Evolutionary conservation across 2,888 invertebrate species (phyloP), one percentile per base, ranked within the genome.

Genomic region (Trachelus stipa): DNA sequence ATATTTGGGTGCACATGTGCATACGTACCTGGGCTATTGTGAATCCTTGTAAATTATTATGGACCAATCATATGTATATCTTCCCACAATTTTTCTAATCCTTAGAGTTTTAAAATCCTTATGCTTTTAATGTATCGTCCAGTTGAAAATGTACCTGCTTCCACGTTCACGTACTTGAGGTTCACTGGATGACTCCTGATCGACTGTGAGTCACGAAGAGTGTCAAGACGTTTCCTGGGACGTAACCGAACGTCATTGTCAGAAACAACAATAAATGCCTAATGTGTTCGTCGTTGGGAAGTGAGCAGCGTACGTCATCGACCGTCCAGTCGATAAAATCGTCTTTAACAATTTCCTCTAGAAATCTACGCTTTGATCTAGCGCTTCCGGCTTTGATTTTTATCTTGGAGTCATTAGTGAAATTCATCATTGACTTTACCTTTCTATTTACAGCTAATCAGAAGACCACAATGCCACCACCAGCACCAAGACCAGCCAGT

Each of bases 401-500:
- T 23, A 56, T 56, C 56, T 56, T 9, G 9, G 0, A 56, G 56
- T 56, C 56, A 2, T 23, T 2, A 56, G 23, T 23, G 56, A 56
- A 23, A 23, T 9, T 15, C 40, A 0, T 9, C 9, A 56, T 9
- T 56, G 56, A 56, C 56, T 9, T 23, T 23, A 0, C 23, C 23
- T 56, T 56, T 56, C 56, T 9, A 56, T 84, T 85, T 85, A 23
- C 84, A 91, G 92, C 90, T 33, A 90, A 87, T 81, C 90, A 90
- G 78, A 89, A 90, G 80, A 86, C 88, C 40, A 88, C 87, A 78
- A 86, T 88, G 73, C 89, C 89, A 74, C 85, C 88, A 23, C 88
- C 91, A 23, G 83, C 87, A n/a, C 87, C 90, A 15, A 87, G 91
- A 80, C 88, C 90, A 30, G 87, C 87, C 3, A 90, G 90, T 71